Conservation (phyloP, 2,797 vertebrate species). For the Labroides dimidiatus region DNA sequence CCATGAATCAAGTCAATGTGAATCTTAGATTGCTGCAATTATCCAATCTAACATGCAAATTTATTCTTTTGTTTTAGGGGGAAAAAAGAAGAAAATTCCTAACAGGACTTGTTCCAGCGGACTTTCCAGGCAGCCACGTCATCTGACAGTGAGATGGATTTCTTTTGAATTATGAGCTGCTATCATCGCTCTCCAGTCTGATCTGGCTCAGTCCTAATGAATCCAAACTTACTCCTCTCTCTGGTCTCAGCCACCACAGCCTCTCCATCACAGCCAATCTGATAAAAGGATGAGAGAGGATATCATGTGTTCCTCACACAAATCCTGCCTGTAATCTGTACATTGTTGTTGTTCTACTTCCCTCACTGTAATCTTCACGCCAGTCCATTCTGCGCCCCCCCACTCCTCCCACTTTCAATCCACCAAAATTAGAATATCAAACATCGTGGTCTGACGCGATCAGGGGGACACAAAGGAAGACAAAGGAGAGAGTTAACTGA, state of each 20-base stretch:
- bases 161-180: slow-evolving; percentile 47
- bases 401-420: background rate
- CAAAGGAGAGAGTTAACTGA: slow-evolving; percentile 19
- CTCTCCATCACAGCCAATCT: slow-evolving; percentile 76
- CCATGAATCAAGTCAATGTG: slow-evolving; percentile 15
- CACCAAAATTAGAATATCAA: slow-evolving; percentile 59
- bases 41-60: slow-evolving; percentile 43
- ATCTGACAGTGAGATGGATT: slow-evolving; percentile 50
- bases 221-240: slow-evolving; percentile 62
- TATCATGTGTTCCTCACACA: slow-evolving; percentile 84
- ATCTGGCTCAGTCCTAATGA: slow-evolving; percentile 70
- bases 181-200: slow-evolving; percentile 55
- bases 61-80: slow-evolving; percentile 22
- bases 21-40: slow-evolving; percentile 43
- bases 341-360: slow-evolving; percentile 83
- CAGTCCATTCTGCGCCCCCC: slow-evolving; percentile 64
- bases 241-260: slow-evolving; percentile 55
- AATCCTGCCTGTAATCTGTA: slow-evolving; percentile 84
- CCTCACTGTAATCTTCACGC: slow-evolving; percentile 74
- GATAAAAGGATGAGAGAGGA: slow-evolving; percentile 84
- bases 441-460: slow-evolving; percentile 39
- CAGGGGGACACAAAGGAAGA: slow-evolving; percentile 38
- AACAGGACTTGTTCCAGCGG: slow-evolving; percentile 24
- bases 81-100: slow-evolving; percentile 8
- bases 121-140: slow-evolving; percentile 30